Percentiles rank a stretch among this genome's conserved stretches.
These are phyloP conservation scores for Bovichtus diacanthus DNA, from an alignment of 2,797 vertebrate genomes.

Conservation along the genomic window DNA sequence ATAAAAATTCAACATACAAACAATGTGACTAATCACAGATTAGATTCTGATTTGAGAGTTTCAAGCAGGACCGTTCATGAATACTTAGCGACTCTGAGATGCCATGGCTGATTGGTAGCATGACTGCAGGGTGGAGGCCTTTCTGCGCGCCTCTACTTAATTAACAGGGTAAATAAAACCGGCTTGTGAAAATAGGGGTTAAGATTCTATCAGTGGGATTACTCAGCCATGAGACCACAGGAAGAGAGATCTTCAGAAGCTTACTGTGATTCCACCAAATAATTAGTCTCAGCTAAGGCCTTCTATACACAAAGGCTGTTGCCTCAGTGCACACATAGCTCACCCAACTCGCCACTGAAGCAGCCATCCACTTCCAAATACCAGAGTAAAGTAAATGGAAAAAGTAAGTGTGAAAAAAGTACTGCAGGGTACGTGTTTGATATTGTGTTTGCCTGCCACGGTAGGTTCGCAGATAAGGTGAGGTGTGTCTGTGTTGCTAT, in stretches of 20 bases:
- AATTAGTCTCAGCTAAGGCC: constrained; percentile 73
- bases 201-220: constrained; percentile 78
- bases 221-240: constrained; percentile 73
- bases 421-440: constrained; percentile 51
- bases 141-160: constrained; percentile 60
- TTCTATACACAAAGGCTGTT: constrained; percentile 61
- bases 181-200: constrained; percentile 69
- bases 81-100: constrained; percentile 50
- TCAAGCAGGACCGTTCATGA: constrained; percentile 45
- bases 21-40: constrained; percentile 53
- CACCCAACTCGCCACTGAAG: constrained; percentile 26
- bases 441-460: constrained; percentile 41
- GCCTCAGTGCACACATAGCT: constrained; percentile 51
- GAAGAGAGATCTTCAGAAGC: constrained; percentile 63
- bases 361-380: constrained; percentile 34
- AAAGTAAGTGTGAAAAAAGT: constrained; percentile 21
- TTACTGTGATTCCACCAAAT: constrained; percentile 74
- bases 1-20: constrained; percentile 61
- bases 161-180: constrained; percentile 79
- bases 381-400: constrained; percentile 38
- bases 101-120: constrained; percentile 49
- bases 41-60: constrained; percentile 50
- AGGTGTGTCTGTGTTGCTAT: constrained; percentile 53
- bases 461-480: constrained; percentile 62
- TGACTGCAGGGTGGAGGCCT: constrained; percentile 47